A percentile compares a stretch with the other conserved stretches of the same genome.
These are phyloP conservation scores for Crambe crambe DNA, from an alignment of 37 sponge, comb jelly and placozoan species.

Conservation along the genomic window DNA sequence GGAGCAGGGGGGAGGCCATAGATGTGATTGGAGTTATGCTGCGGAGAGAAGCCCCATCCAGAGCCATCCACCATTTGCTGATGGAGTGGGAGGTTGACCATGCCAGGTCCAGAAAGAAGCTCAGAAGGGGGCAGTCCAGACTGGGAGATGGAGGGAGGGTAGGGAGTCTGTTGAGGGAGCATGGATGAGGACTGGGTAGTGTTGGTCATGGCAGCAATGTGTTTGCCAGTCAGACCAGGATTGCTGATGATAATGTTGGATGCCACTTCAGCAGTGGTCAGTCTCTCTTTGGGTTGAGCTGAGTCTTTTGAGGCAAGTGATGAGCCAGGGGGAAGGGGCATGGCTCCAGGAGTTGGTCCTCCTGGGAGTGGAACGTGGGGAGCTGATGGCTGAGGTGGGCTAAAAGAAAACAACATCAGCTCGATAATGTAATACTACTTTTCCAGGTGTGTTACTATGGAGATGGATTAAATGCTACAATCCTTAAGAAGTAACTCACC, in stretches of 20 bases:
- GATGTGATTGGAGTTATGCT: slow-evolving; percentile 14
- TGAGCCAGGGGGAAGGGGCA: background rate
- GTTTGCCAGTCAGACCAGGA: slow-evolving; percentile 47
- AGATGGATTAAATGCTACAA: too few species aligned
- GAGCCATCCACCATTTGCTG: background rate
- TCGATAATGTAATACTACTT: background rate
- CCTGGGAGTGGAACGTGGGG: slow-evolving; percentile 6
- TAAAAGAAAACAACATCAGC: background rate
- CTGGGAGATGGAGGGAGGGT: slow-evolving; percentile 6
- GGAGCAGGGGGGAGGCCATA: background rate
- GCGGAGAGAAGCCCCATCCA: background rate
- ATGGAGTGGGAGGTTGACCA: background rate
- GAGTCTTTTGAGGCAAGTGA: too few species aligned
- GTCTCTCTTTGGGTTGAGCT: background rate
- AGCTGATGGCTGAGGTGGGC: slow-evolving; percentile 40
- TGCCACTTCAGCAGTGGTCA: slow-evolving; percentile 16
- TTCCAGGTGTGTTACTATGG: background rate
- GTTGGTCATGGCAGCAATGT: slow-evolving; percentile 55
- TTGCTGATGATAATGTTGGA: slow-evolving; percentile 47
- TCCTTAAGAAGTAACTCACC: too few species aligned
- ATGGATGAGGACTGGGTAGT: slow-evolving; percentile 15
- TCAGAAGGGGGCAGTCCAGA: background rate
- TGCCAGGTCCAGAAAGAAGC: background rate
- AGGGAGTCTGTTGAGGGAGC: background rate
- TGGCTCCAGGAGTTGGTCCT: slow-evolving; percentile 7